A percentile compares a stretch with the other conserved stretches of the same genome.
Conservation (phyloP, 2,797 vertebrate genomes). For the Danio kyathit region DNA sequence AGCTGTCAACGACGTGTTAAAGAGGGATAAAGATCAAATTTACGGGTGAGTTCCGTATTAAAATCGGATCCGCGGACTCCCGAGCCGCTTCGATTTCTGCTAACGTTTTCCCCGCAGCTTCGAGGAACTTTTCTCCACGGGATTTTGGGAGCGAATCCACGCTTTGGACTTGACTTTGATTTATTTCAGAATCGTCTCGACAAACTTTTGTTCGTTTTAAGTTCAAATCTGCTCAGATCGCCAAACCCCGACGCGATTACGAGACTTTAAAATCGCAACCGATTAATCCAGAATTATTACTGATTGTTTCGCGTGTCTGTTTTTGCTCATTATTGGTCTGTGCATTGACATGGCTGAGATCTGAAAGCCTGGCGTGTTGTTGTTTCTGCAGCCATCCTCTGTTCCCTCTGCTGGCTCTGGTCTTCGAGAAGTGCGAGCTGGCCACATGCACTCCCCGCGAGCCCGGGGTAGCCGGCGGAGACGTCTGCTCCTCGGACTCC, state of each 20-base stretch:
- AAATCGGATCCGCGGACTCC: not conserved
- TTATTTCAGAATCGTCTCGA: not conserved
- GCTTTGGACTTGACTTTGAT: not conserved
- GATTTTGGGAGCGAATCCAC: not conserved
- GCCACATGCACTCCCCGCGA: conserved; percentile 99
- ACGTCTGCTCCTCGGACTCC: conserved; percentile 99
- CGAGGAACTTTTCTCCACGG: not conserved
- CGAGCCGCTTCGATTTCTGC: not conserved
- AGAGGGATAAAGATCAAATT: conserved; percentile 99
- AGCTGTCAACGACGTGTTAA: conserved; percentile 99
- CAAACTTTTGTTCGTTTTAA: no score
- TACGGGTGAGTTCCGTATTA: conserved; percentile 89
- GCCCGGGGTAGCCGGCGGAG: conserved; percentile 97
- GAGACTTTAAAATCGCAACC: no score
- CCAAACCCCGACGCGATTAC: no score
- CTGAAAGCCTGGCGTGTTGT: not conserved
- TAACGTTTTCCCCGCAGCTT: not conserved
- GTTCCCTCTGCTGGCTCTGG: conserved; percentile 98
- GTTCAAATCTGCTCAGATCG: no score
- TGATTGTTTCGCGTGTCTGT: no score
- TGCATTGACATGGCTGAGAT: not conserved
- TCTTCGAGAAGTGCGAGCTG: conserved; percentile 99
- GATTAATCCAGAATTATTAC: no score
- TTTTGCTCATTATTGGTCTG: not conserved
- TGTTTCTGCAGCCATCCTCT: conserved; percentile 95